Evolutionary conservation across 2,888 invertebrate species (phyloP).

Genomic region (Drosophila picticornis): DNA sequence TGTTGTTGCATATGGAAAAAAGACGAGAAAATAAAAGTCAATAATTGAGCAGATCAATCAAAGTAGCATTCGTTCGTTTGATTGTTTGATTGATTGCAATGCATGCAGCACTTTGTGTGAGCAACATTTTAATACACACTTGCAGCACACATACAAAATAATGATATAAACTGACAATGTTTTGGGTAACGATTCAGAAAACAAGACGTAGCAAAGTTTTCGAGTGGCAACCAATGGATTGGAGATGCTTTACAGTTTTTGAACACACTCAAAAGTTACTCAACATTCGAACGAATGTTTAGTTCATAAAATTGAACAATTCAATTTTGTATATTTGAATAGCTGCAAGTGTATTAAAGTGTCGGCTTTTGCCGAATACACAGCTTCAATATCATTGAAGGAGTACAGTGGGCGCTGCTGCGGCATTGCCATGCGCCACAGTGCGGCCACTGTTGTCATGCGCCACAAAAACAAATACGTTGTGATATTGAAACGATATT

Average conservation of each 20-base stretch:
- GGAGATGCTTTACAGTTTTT: neutral
- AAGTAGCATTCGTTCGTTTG: slow-evolving; percentile 24
- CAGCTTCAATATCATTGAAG: neutral
- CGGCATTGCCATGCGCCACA: slow-evolving; percentile 45
- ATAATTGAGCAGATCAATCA: slow-evolving; percentile 27
- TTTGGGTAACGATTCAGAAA: neutral
- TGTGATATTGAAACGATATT: slow-evolving; percentile 8
- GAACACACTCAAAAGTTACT: neutral
- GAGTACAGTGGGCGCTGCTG: slow-evolving; percentile 26
- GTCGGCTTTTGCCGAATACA: slow-evolving; percentile 7
- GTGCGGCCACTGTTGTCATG: slow-evolving; percentile 34
- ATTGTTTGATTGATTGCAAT: slow-evolving; percentile 36
- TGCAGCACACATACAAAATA: slow-evolving; percentile 12
- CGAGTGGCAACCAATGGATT: neutral
- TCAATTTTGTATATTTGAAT: neutral
- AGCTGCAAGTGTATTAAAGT: slow-evolving; percentile 9
- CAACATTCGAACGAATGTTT: too few relatives aligned
- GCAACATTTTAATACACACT: slow-evolving; percentile 10
- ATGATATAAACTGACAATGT: neutral
- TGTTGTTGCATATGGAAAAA: slow-evolving; percentile 52
- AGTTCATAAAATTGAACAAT: neutral
- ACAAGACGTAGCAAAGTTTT: neutral
- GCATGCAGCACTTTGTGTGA: slow-evolving; percentile 36
- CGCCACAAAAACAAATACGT: slow-evolving; percentile 20
- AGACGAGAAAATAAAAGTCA: slow-evolving; percentile 47